phyloP scores from a whole-genome alignment of 2,113 vertebrate genomes.

The Forbesichthys papilliferus region DNA sequence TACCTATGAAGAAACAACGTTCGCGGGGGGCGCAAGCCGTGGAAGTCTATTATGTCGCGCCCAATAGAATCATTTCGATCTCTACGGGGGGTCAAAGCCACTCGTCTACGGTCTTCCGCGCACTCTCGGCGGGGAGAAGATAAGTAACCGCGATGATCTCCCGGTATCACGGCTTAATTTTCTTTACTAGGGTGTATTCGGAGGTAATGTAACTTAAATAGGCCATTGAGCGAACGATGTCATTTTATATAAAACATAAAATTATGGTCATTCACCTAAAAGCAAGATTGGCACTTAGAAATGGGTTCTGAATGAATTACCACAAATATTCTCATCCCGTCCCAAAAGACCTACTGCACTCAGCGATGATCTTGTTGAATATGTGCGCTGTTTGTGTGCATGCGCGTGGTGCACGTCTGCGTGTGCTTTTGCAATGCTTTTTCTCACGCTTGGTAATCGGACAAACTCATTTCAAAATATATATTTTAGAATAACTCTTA shows the following conservation, averaged over 20 bases:
- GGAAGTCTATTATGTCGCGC: constrained; percentile 57
- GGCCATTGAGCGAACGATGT: constrained; percentile 68
- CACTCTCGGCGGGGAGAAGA: constrained; percentile 60
- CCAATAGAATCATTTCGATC: constrained; percentile 64
- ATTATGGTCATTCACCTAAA: constrained; percentile 71
- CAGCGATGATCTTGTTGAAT: constrained; percentile 14
- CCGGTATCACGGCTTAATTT: constrained; percentile 70
- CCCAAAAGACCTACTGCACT: constrained; percentile 54
- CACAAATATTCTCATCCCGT: constrained; percentile 53
- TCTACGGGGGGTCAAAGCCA: constrained; percentile 61
- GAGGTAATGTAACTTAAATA: constrained; percentile 75
- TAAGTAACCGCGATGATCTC: constrained; percentile 74
- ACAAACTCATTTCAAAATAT: too few species aligned
- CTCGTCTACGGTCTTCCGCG: constrained; percentile 18
- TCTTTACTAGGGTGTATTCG: constrained; percentile 73
- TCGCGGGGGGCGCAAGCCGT: constrained; percentile 10
- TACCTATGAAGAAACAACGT: neutral
- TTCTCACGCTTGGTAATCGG: too few species aligned
- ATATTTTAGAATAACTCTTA: too few species aligned
- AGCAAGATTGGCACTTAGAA: constrained; percentile 76
- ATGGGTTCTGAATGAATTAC: constrained; percentile 72
- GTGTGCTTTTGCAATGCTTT: neutral
- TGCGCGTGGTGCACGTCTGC: neutral
- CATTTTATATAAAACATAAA: constrained; percentile 71
- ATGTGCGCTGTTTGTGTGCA: constrained; percentile 1